phyloP scores from a whole-genome alignment of 2,113 vertebrate species.

The Oncorhynchus tshawytscha region DNA sequence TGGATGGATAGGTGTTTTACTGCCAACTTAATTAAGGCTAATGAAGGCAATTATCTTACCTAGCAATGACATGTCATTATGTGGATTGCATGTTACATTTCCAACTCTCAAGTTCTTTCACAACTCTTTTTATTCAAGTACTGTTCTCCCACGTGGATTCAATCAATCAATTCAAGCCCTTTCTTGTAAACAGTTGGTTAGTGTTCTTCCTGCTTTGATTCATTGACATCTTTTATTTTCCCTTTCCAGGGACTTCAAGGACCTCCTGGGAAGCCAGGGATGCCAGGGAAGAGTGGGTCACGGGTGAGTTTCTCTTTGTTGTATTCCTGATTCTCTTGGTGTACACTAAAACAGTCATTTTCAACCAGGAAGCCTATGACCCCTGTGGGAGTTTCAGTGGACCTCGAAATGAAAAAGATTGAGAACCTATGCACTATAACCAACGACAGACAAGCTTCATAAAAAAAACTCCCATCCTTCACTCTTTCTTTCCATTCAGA shows the following conservation, averaged over 20 bases:
- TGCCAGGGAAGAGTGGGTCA: conserved; percentile 85
- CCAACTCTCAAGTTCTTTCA: not conserved
- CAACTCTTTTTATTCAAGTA: not conserved
- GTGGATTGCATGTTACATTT: not conserved
- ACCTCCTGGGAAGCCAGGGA: conserved; percentile 85
- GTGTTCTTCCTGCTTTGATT: conserved; percentile 24
- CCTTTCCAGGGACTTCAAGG: conserved; percentile 83
- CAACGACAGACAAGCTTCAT: conserved; percentile 14
- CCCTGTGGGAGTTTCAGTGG: too few species aligned
- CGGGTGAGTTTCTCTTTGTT: conserved; percentile 80
- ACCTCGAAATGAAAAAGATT: too few species aligned
- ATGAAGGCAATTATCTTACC: too few species aligned
- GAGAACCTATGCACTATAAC: too few species aligned
- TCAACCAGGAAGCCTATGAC: too few species aligned
- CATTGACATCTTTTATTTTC: conserved; percentile 32
- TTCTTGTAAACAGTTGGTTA: too few species aligned
- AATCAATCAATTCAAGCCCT: not conserved
- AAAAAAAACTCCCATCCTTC: not conserved
- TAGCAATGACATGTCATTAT: too few species aligned
- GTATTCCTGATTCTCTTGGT: not conserved
- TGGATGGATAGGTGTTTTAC: too few species aligned
- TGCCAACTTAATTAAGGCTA: too few species aligned
- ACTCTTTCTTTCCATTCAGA: not conserved
- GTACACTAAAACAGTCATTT: too few species aligned
- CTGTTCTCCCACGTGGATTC: not conserved